Evolutionary conservation across 2,888 invertebrate species (phyloP), one percentile per base, ranked within the genome.

Genomic region (Apamea sordens): DNA sequence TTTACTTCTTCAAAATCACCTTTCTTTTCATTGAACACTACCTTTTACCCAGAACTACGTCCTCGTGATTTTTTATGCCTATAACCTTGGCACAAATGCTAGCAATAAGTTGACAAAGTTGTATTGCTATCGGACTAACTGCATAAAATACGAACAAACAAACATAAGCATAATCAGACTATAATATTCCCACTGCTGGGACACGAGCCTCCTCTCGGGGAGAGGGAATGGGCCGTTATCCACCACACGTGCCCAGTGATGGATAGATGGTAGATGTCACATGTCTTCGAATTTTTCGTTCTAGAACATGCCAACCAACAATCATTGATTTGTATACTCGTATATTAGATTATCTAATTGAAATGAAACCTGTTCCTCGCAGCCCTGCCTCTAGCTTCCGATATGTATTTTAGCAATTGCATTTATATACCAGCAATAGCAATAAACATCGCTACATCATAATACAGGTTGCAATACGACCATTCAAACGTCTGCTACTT

Each of bases 351-450:
- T 32, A 53, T 24, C 1, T 32, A 15, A 50, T 50, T 24, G 21
- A 21, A 50, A n/a, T 32, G 2, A 10, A n/a, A 28, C 7, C 3
- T 28, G 18, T 32, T 36, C 6, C 8, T 11, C 0, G 77, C 87
- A 87, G 50, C 88, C 87, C 86, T 86, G 32, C 5, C 28, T 15
- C 73, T 50, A 80, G 79, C 59, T 84, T 82, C 76, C 85, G 74
- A 80, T 80, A 77, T 82, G 79, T 85, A 84, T 89, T 84, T 85
- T 84, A 86, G 85, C 88, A 89, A 82, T 86, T 90, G 90, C 91
- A 89, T 90, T 91, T 88, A 77, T 80, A 86, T 78, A 85, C 86
- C 89, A 84, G 80, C 91, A 89, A 84, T 69, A 82, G 81, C 69
- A 72, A n/a, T 80, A 71, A 80, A 82, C 85, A 83, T 83, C 75